phyloP scores from a whole-genome alignment of 2,797 vertebrate species.

The Cyclopterus lumpus region DNA sequence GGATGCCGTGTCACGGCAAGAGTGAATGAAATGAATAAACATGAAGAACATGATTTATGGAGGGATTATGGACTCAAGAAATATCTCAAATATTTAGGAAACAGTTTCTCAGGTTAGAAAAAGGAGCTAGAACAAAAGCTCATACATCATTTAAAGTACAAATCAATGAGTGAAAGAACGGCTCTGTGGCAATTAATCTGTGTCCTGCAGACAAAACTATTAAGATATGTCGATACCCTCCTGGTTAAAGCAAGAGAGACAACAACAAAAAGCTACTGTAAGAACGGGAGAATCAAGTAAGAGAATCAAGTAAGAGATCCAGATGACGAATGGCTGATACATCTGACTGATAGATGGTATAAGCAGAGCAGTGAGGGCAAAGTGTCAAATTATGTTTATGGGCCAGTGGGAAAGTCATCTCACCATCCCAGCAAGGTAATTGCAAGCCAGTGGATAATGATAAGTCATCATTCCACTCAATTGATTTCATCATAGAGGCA shows the following conservation, averaged over 20 bases:
- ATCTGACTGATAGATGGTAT: constrained; percentile 34
- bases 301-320: constrained; percentile 5
- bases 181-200: background rate
- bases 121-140: background rate
- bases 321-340: constrained; percentile 17
- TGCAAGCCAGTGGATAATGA: constrained; percentile 62
- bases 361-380: constrained; percentile 36
- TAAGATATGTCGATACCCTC: background rate
- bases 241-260: background rate
- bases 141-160: background rate
- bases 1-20: background rate
- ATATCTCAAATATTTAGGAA: constrained; percentile 13
- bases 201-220: constrained; percentile 7
- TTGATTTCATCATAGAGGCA: constrained; percentile 61
- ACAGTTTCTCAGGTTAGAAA: background rate
- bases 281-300: constrained; percentile 7
- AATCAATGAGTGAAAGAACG: constrained; percentile 3
- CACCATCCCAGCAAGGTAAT: constrained; percentile 56
- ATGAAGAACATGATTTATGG: constrained; percentile 8
- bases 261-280: background rate
- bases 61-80: background rate
- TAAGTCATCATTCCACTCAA: constrained; percentile 70
- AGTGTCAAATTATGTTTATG: constrained; percentile 54
- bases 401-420: constrained; percentile 49
- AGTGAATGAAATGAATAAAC: constrained; percentile 19